Conservation (phyloP, 2,888 invertebrate species). For the Andrena haemorrhoa region DNA sequence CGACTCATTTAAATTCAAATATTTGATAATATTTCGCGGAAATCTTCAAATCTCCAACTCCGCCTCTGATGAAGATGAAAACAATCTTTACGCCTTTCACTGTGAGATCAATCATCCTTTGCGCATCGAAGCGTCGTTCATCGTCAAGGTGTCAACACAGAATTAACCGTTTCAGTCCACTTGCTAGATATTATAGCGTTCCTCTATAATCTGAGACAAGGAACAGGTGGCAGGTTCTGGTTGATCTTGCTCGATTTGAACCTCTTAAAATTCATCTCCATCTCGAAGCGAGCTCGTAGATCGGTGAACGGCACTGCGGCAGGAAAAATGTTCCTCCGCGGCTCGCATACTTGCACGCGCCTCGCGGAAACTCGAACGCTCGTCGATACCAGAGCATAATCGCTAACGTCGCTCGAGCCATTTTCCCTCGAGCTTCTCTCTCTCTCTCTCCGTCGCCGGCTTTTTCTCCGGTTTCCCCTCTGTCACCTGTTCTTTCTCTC, state of each 20-base stretch:
- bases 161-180: not conserved
- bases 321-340: not conserved
- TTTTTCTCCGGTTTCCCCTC: not conserved
- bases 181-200: not conserved
- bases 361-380: not conserved
- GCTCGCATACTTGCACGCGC: conserved; percentile 1
- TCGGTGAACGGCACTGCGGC: not conserved
- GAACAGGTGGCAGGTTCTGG: not conserved
- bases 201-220: not conserved
- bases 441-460: not conserved
- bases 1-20: too few relatives aligned
- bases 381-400: conserved; percentile 39
- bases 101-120: too few relatives aligned
- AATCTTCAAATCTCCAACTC: too few relatives aligned
- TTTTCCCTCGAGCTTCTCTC: not conserved
- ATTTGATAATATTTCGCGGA: too few relatives aligned
- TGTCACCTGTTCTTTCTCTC: not conserved
- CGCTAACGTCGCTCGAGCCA: not conserved
- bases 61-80: too few relatives aligned
- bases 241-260: not conserved
- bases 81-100: too few relatives aligned
- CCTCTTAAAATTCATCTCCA: not conserved
- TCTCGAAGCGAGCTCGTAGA: not conserved
- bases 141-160: not conserved
- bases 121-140: not conserved